Evolutionary conservation across 2,797 vertebrate species (phyloP).

Genomic region (Takifugu rubripes): DNA sequence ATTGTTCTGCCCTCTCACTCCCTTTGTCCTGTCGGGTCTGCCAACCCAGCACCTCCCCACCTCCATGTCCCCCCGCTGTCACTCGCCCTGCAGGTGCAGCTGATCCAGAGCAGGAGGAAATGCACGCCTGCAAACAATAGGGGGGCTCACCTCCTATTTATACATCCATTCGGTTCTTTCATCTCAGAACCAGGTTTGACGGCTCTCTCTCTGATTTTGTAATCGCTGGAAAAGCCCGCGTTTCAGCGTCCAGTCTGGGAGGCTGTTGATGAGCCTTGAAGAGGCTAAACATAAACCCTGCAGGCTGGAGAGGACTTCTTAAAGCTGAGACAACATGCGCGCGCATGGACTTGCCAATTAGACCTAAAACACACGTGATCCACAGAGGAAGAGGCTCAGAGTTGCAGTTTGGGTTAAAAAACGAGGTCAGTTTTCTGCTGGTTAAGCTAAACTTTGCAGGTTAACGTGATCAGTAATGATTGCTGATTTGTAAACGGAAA

Average conservation of each 20-base stretch:
- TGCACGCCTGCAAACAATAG: constrained; percentile 64
- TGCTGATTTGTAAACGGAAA: no score
- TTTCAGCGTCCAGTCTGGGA: neutral
- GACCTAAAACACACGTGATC: no score
- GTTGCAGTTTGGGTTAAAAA: no score
- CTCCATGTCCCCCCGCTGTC: constrained; percentile 47
- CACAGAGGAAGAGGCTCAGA: no score
- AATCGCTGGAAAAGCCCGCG: neutral
- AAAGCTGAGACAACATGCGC: no score
- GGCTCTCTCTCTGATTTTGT: constrained; percentile 13
- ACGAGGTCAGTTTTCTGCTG: no score
- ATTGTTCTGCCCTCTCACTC: constrained; percentile 73
- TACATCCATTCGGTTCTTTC: constrained; percentile 49
- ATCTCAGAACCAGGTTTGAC: constrained; percentile 28
- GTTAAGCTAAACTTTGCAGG: no score
- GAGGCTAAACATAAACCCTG: neutral
- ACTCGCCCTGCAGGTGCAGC: constrained; percentile 69
- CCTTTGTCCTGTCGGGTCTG: constrained; percentile 64
- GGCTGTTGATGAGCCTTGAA: neutral
- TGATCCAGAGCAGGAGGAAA: constrained; percentile 59
- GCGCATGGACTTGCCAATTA: no score
- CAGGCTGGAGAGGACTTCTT: no score
- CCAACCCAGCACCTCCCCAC: constrained; percentile 25
- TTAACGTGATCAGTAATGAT: no score
- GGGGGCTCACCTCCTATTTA: constrained; percentile 62